Base-by-base conservation (phyloP, 2,797 vertebrate species). In the Amphiprion clarkii region DNA sequence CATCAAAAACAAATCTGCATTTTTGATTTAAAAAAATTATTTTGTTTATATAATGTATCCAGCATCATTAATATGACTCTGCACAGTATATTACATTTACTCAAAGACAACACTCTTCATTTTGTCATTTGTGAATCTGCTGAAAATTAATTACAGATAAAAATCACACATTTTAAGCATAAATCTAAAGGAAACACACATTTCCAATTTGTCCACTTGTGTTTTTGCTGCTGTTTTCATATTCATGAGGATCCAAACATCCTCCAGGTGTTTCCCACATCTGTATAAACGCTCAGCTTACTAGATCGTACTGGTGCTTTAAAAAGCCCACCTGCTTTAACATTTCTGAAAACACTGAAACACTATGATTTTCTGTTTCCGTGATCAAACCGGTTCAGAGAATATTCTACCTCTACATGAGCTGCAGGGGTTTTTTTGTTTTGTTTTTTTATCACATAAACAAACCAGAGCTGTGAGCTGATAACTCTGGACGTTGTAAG, bases 311-410 rank as follows among this genome's bases (percentile, higher is more conserved):
- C n/a, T 13, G 54, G n/a, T 36, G 1, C 63, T 65, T 71, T 74
- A 36, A 60, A 61, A 76, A 78, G 31, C 76, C 59, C 62, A 42
- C 39, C 71, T 78, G 78, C 66, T 80, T 67, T 31, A 10, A 44
- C 23, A 23, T 23, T 23, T 1, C 23, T 23, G 23, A 23, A 60
- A 65, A 73, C 46, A 44, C 29, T 46, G 52, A 46, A 64, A 36
- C 33, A 36, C 33, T 36, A 9, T 25, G 11, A 11, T 21, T 65
- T 31, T 6, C 27, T 60, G 31, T 33, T 44, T 55, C 27, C 31
- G 31, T 39, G 16, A 78, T 77, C 49, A n/a, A 60, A 63, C 53
- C 62, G 36, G 59, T 21, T 36, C 46, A 19, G 23, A 31, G 42
- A 58, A 27, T 46, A 55, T 39, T 51, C 31, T 65, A n/a, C 39